phyloP scores from a whole-genome alignment of 2,797 vertebrate genomes.

The Takifugu ocellatus region DNA sequence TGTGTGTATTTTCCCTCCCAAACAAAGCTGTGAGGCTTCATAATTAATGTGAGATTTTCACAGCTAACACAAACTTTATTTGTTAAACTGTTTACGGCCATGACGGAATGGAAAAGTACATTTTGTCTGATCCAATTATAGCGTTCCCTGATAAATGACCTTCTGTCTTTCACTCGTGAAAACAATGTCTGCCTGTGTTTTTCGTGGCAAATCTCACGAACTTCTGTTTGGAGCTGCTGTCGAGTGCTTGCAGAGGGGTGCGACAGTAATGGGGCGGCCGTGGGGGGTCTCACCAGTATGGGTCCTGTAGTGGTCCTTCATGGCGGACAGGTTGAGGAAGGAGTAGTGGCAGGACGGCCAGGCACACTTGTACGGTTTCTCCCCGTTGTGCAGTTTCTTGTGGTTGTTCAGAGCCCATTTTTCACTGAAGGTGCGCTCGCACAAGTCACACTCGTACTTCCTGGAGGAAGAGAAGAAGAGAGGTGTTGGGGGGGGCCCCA shows the following conservation, averaged over 20 bases:
- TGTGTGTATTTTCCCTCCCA: slow-evolving; percentile 54
- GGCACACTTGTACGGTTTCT: slow-evolving; percentile 93
- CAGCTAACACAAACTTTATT: slow-evolving; percentile 59
- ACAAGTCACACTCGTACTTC: slow-evolving; percentile 94
- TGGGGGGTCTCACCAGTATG: slow-evolving; percentile 87
- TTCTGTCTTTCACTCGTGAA: slow-evolving; percentile 43
- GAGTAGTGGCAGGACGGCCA: slow-evolving; percentile 97
- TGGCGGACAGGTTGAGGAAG: slow-evolving; percentile 94
- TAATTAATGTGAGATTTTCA: slow-evolving; percentile 71
- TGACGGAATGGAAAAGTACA: slow-evolving; percentile 47
- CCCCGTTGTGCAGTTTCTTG: slow-evolving; percentile 96
- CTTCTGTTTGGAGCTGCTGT: slow-evolving; percentile 31
- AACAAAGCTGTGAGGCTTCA: slow-evolving; percentile 71
- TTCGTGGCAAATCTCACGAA: slow-evolving; percentile 8
- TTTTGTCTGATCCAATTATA: slow-evolving; percentile 50
- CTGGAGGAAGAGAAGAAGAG: slow-evolving; percentile 67
- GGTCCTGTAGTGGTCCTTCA: slow-evolving; percentile 98
- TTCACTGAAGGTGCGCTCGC: slow-evolving; percentile 94
- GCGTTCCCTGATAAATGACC: slow-evolving; percentile 44
- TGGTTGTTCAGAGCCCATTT: slow-evolving; percentile 99
- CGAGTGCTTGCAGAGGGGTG: slow-evolving; percentile 23
- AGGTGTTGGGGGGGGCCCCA: slow-evolving; percentile 21
- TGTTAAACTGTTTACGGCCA: slow-evolving; percentile 38
- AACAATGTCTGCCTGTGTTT: slow-evolving; percentile 23
- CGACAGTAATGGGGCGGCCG: slow-evolving; percentile 1